A percentile compares a stretch with the other conserved stretches of the same genome.
These are phyloP conservation scores for Limnephilus auricula DNA, from an alignment of 2,888 invertebrate genomes.

Conservation along the genomic window DNA sequence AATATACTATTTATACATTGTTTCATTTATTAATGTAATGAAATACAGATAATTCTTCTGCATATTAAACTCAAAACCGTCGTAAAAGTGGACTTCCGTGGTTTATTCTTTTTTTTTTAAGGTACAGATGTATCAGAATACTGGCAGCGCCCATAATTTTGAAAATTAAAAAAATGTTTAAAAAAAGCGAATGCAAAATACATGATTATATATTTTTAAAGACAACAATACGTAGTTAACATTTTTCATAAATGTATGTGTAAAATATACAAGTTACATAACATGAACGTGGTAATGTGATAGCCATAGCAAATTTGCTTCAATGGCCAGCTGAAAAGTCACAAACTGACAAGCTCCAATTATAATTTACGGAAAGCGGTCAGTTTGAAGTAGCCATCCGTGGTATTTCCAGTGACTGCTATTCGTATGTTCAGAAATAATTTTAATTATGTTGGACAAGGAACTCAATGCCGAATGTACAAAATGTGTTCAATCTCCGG, in stretches of 20 bases:
- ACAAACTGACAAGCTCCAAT: background rate
- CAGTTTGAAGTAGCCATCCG: background rate
- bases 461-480: background rate
- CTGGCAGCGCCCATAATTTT: too few relatives aligned
- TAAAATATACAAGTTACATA: background rate
- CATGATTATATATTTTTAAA: background rate
- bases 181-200: background rate
- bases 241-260: background rate
- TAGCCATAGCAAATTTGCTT: background rate
- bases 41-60: too few relatives aligned
- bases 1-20: too few relatives aligned
- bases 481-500: background rate
- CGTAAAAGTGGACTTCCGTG: too few relatives aligned
- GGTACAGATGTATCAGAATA: too few relatives aligned
- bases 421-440: background rate
- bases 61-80: too few relatives aligned
- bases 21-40: too few relatives aligned
- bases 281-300: background rate
- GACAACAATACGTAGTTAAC: background rate
- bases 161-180: background rate
- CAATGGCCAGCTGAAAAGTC: background rate
- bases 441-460: too few relatives aligned
- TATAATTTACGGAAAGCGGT: background rate
- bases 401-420: background rate
- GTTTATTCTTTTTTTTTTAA: too few relatives aligned